Conservation (phyloP, 2,888 invertebrate species). For the Crepidodera aurea region DNA sequence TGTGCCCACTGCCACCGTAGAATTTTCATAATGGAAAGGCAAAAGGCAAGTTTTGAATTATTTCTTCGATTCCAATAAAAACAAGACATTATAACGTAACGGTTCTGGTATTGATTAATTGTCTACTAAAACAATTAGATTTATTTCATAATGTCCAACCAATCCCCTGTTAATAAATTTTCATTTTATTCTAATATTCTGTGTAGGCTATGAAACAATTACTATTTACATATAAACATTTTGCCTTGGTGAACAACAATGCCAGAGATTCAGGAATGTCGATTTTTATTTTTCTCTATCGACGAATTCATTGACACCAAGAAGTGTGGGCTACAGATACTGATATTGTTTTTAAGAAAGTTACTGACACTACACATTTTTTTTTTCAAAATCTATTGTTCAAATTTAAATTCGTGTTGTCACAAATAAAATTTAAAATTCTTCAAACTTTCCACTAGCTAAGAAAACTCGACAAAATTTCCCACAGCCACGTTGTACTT, state of each 20-base stretch:
- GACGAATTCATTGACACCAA: constrained; percentile 35
- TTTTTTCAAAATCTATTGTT: too few relatives aligned
- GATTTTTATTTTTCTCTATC: constrained; percentile 33
- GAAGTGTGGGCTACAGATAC: too few relatives aligned
- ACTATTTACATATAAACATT: constrained; percentile 45
- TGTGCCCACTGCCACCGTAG: constrained; percentile 2
- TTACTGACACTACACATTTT: too few relatives aligned
- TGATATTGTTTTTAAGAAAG: too few relatives aligned
- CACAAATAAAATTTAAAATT: too few relatives aligned
- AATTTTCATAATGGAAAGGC: constrained; percentile 7
- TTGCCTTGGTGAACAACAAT: constrained; percentile 43
- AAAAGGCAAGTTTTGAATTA: constrained; percentile 19
- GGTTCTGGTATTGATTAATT: constrained; percentile 28
- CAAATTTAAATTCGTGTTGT: too few relatives aligned
- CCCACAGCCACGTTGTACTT: too few relatives aligned
- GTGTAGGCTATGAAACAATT: constrained; percentile 45
- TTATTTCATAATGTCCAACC: constrained; percentile 49
- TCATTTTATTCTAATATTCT: constrained; percentile 54
- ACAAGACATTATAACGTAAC: constrained; percentile 12
- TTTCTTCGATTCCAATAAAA: constrained; percentile 16
- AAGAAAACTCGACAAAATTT: too few relatives aligned
- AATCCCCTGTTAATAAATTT: constrained; percentile 52
- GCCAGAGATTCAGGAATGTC: constrained; percentile 38
- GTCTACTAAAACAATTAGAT: constrained; percentile 39
- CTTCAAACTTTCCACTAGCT: too few relatives aligned